These are phyloP conservation scores for Gymnocephalus cernua DNA, from an alignment of 2,113 vertebrate species.

Conservation along the genomic window DNA sequence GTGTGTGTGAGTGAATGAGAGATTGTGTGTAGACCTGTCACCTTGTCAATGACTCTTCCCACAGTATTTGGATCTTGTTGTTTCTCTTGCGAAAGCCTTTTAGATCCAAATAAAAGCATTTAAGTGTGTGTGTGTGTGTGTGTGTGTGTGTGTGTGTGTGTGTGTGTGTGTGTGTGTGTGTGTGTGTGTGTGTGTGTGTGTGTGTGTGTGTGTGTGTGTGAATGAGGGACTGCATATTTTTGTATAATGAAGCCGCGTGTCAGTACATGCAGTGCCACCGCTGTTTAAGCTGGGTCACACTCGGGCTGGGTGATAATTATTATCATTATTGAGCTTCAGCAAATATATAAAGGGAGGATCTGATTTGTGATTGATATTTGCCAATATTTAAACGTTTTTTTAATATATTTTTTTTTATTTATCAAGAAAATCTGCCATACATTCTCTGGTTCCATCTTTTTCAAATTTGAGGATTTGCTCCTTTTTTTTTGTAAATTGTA, in stretches of 20 bases:
- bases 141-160: conserved; percentile 25
- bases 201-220: conserved; percentile 46
- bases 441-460: too few relatives aligned
- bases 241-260: conserved; percentile 36
- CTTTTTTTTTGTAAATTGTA: too few relatives aligned
- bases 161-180: conserved; percentile 46
- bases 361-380: neutral
- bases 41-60: too few relatives aligned
- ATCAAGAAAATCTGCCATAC: too few relatives aligned
- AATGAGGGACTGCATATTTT: conserved; percentile 35
- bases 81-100: too few relatives aligned
- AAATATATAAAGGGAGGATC: neutral
- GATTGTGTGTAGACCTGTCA: conserved; percentile 33
- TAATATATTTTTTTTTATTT: too few relatives aligned
- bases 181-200: conserved; percentile 27
- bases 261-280: neutral
- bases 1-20: conserved; percentile 51
- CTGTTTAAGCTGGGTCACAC: neutral
- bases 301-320: neutral
- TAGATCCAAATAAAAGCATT: too few relatives aligned
- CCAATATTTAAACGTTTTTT: too few relatives aligned
- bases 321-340: neutral
- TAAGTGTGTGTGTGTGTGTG: too few relatives aligned
- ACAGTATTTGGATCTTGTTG: too few relatives aligned
- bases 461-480: too few relatives aligned